Conservation (phyloP, 2,888 invertebrate species). For the Abscondita cerata region DNA sequence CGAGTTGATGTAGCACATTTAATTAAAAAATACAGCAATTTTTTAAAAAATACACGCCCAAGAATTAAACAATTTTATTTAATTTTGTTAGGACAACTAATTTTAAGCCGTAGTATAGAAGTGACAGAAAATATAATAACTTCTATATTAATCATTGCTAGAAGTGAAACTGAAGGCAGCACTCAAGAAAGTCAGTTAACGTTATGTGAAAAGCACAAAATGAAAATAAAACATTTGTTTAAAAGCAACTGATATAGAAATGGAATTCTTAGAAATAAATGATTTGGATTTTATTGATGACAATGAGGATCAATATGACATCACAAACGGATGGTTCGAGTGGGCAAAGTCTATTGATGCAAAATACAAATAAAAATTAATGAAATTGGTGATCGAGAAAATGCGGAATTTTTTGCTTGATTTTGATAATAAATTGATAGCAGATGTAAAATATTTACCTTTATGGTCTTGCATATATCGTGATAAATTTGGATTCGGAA, state of each 20-base stretch:
- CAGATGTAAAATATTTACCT: constrained; percentile 13
- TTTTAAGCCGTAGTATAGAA: background rate
- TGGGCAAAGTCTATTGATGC: constrained; percentile 2
- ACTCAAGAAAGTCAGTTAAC: background rate
- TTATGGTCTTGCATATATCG: constrained; percentile 14
- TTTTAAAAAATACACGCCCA: constrained; percentile 3
- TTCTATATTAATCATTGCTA: background rate
- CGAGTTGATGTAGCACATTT: constrained; percentile 17
- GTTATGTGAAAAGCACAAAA: background rate
- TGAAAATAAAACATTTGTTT: constrained; percentile 7
- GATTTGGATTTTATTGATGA: background rate
- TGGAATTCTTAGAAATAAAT: background rate
- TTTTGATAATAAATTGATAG: constrained; percentile 10
- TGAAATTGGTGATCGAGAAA: constrained; percentile 10
- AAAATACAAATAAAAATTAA: background rate
- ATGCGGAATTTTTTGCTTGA: constrained; percentile 11
- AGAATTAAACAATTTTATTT: constrained; percentile 12
- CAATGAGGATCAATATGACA: background rate
- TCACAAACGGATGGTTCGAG: background rate
- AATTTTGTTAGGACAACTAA: constrained; percentile 9
- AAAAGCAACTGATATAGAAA: background rate
- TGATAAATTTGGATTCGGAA: constrained; percentile 17
- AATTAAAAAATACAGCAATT: constrained; percentile 18
- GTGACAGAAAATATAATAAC: constrained; percentile 11
- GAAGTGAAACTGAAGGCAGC: constrained; percentile 13